These are phyloP conservation scores for Laterallus jamaicensis DNA, from an alignment of 2,113 vertebrate species.

Conservation along the genomic window DNA sequence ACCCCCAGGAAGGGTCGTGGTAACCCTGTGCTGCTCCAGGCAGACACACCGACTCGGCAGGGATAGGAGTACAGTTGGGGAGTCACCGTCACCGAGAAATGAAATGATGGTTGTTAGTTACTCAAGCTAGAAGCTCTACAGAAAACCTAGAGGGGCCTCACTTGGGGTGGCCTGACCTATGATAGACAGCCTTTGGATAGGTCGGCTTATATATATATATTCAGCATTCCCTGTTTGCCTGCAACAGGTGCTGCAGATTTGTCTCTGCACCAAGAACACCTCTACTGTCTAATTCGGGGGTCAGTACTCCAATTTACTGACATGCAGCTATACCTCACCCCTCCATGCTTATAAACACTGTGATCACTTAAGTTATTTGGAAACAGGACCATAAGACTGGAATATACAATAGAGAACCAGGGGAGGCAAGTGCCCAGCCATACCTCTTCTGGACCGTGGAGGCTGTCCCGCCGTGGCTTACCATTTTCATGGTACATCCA, in stretches of 20 bases:
- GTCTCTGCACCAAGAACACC: neutral
- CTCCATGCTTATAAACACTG: too few species aligned
- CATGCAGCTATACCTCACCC: too few species aligned
- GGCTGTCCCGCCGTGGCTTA: too few species aligned
- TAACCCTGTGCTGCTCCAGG: too few species aligned
- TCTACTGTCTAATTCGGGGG: neutral
- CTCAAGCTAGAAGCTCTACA: neutral
- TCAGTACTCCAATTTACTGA: neutral
- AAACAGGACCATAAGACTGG: neutral
- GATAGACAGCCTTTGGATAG: too few species aligned
- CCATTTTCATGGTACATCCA: accelerated
- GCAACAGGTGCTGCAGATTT: neutral
- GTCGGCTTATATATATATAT: neutral
- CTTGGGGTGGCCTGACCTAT: neutral
- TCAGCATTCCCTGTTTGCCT: too few species aligned
- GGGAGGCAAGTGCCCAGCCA: neutral
- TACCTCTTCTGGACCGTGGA: accelerated
- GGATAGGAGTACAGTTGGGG: neutral
- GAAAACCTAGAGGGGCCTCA: neutral
- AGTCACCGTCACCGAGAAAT: neutral
- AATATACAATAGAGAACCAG: accelerated
- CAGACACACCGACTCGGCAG: too few species aligned
- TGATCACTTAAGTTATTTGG: accelerated
- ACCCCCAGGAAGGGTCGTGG: too few species aligned
- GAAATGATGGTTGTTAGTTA: neutral